Base-by-base conservation (phyloP, 1,140 invertebrate species). In the Chionoecetes opilio region DNA sequence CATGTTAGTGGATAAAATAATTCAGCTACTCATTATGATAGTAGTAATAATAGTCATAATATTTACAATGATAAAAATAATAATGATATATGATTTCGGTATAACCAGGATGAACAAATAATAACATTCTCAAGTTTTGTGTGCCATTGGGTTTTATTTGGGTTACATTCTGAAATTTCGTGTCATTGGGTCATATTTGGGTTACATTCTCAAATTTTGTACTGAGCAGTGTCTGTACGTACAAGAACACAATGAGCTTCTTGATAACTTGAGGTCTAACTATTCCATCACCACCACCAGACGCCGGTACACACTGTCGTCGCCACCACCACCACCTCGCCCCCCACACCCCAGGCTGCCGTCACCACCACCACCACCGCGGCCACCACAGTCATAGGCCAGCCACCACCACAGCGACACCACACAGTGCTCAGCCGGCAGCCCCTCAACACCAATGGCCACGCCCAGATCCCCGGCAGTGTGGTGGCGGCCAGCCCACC, bases 341-440 rank as follows among this genome's bases (percentile, higher is more conserved):
- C 63, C 26, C 21, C n/a, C 21, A 26, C 63, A 6, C 38, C 41
- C 31, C 84, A 82, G 17, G 63, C 82, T 91, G 89, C 35, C n/a
- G 85, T 41, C 21, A 90, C 88, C 11, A 85, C 88, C 26, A 94
- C 88, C 82, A 92, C 35, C 37, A 88, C 82, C 5, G 91, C 32
- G n/a, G n/a, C n/a, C 53, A 92, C 89, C 31, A 92, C 84, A 41
- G 87, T 37, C 21, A 75, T 92, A 34, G 84, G 41, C 63, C 89
- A 92, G 29, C 90, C 46, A 37, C 32, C 82, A 21, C 94, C 14
- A 38, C 93, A 82, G 21, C 94, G 92, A 14, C 82, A 82, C 14
- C 95, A 96, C 11, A 95, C 96, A 92, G 97, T 97, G 0, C 96
- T 94, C 37, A 97, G 97, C 37, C 92, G 95, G 96, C 97, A 3